Evolutionary conservation across 1,140 invertebrate genomes (phyloP), one percentile per base, ranked within the genome.

Genomic region (Neomicropteryx cornuta): DNA sequence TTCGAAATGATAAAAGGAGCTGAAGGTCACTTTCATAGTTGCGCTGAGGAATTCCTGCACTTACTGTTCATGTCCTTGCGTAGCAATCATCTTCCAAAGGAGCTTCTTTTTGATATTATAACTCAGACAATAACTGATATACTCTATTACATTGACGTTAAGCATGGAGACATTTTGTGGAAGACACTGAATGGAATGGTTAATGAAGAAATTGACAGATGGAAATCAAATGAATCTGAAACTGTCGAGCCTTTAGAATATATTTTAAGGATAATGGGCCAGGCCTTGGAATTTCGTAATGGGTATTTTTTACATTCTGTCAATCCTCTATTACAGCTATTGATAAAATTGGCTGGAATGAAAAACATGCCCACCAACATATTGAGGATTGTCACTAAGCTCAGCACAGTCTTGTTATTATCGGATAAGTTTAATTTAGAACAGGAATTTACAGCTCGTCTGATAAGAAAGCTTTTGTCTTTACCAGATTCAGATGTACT

Each of bases 1-100:
- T 94, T 89, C 68, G 84, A 94, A 72, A 79, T 90, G 28, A 60
- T 93, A 19, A 76, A 77, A 49, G 88, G 89, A 14, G 76, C 86
- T 5, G 66, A 76, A 28, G 75, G 80, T 4, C 81, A 89, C 41
- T 83, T 94, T 55, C 87, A 95, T 53, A 87, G 77, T 19, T 83
- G 77, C 47, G 73, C 79, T 3, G 75, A 77, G 31, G 59, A 67
- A 19, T 75, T 83, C 46, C 45, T 88, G 0, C 62, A 62, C 29
- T 49, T 83, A 33, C 66, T 81, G 17, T 58, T 87, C 3, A 60
- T 76, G 44, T 56, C 72, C 43, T 44, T 83, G n/a, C 51, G 62
- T 51, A 59, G 76, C 42, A 47, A 68, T 4, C 58, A 57, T 13
- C 49, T 75, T 5, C 53, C 76, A 20, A 62, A 72, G 45, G 53